Percentiles rank a stretch among this genome's conserved stretches.
Conservation (phyloP, 2,797 vertebrate species). For the Rhadinocentrus ornatus region DNA sequence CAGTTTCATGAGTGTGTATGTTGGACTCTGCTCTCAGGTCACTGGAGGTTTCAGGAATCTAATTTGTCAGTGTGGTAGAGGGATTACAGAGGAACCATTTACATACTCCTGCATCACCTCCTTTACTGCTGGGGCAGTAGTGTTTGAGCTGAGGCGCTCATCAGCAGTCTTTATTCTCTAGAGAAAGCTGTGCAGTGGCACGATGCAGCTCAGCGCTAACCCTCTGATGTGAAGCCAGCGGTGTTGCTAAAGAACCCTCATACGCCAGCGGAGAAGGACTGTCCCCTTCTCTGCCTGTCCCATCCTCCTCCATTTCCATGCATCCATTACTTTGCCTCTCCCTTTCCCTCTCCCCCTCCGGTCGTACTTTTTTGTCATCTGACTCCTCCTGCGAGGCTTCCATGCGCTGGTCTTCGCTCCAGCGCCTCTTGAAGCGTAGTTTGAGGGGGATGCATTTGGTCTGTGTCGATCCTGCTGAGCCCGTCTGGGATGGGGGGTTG, state of each 20-base stretch:
- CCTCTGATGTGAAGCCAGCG: slow-evolving; percentile 71
- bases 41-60: slow-evolving; percentile 50
- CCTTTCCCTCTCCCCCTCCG: slow-evolving; percentile 71
- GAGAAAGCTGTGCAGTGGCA: slow-evolving; percentile 91
- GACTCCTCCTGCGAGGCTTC: slow-evolving; percentile 86
- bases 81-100: slow-evolving; percentile 62
- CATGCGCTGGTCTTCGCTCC: slow-evolving; percentile 93
- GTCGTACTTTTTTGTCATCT: slow-evolving; percentile 89
- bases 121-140: slow-evolving; percentile 65
- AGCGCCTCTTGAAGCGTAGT: slow-evolving; percentile 92
- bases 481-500: slow-evolving; percentile 59
- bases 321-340: slow-evolving; percentile 67
- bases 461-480: slow-evolving; percentile 40
- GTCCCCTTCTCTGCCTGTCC: slow-evolving; percentile 70
- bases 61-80: slow-evolving; percentile 53
- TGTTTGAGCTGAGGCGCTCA: slow-evolving; percentile 61
- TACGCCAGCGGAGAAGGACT: slow-evolving; percentile 71
- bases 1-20: slow-evolving; percentile 48
- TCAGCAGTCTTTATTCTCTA: slow-evolving; percentile 94
- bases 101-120: slow-evolving; percentile 53
- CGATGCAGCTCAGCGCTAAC: slow-evolving; percentile 89
- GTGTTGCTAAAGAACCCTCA: slow-evolving; percentile 63
- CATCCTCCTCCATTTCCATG: slow-evolving; percentile 75
- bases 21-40: slow-evolving; percentile 53
- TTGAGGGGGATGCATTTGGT: slow-evolving; percentile 91